Base-by-base conservation (phyloP, 2,888 invertebrate genomes). In the Pollenia griseotomentosa region DNA sequence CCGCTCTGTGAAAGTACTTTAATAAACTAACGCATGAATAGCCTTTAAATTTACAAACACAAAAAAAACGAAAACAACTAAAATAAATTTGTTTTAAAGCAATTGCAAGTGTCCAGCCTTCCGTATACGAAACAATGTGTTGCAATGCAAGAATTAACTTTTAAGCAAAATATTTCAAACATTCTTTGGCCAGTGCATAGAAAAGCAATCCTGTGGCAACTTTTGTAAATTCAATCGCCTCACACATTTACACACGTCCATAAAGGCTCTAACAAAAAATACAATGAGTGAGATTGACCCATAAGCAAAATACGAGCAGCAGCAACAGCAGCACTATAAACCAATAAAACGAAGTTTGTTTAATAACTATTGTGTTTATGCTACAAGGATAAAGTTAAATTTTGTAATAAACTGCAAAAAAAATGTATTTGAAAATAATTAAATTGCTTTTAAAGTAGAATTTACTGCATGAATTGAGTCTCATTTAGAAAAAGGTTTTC, bases 81-180 rank as follows among this genome's bases (percentile, higher is more conserved):
- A 61, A 61, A 48, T 48, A 33, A 48, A 48, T 66, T 65, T 65
- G 65, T 6, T 66, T 48, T 1, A 66, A 66, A 48, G 33, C 42
- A 70, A 42, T 70, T 70, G 40, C 53, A 11, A 55, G 2, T 42
- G 53, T 70, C 70, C 70, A 55, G 42, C 7, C 53, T 40, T 53
- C 11, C 33, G 10, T 51, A 2, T 44, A 23, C 57, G 23, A 70
- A 44, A 23, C 23, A 46, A 51, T 71, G 23, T 73, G 57, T 59
- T 57, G 71, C 46, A 57, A 23, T 42, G 57, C 57, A 57, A 73
- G n/a, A 73, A 71, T 23, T 55, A 73, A 73, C 14, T 73, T 57
- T 57, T 73, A 23, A 73, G 57, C 71, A 44, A 44, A 46, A 57
- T 57, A n/a, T 46, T 55, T 46, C n/a, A 46, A 23, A 71, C 14